phyloP scores from a whole-genome alignment of 2,888 invertebrate genomes.

The Drepana falcataria region DNA sequence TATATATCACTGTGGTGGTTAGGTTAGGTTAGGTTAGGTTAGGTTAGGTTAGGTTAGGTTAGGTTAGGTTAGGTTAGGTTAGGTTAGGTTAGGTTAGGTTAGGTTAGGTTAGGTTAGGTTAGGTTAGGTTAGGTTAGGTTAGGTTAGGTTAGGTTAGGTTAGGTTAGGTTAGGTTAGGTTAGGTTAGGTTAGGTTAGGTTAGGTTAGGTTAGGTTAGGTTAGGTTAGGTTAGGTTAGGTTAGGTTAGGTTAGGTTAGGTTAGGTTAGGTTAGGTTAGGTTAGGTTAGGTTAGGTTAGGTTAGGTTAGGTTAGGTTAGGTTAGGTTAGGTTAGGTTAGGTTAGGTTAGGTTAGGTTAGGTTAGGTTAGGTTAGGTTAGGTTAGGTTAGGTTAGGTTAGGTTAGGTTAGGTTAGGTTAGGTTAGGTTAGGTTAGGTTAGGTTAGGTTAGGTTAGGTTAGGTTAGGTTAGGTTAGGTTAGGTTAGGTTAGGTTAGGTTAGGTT shows the following conservation, averaged over 20 bases:
- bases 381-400: constrained; percentile 8
- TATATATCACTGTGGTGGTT: no score
- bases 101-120: constrained; percentile 9
- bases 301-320: constrained; percentile 6
- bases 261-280: constrained; percentile 4
- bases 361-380: constrained; percentile 6
- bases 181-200: constrained; percentile 8
- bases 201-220: constrained; percentile 9
- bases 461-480: constrained; percentile 6
- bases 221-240: constrained; percentile 4
- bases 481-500: constrained; percentile 8
- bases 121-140: constrained; percentile 9
- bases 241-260: constrained; percentile 4
- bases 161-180: constrained; percentile 6
- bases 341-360: constrained; percentile 4
- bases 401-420: constrained; percentile 8
- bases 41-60: constrained; percentile 7
- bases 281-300: constrained; percentile 6
- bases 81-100: constrained; percentile 9
- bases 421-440: constrained; percentile 8
- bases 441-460: constrained; percentile 8
- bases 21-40: no score
- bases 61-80: constrained; percentile 7
- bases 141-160: constrained; percentile 7
- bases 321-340: constrained; percentile 4